A percentile compares a stretch with the other conserved stretches of the same genome.
phyloP scores from a whole-genome alignment of 2,797 vertebrate genomes.

The Gorsachius magnificus region DNA sequence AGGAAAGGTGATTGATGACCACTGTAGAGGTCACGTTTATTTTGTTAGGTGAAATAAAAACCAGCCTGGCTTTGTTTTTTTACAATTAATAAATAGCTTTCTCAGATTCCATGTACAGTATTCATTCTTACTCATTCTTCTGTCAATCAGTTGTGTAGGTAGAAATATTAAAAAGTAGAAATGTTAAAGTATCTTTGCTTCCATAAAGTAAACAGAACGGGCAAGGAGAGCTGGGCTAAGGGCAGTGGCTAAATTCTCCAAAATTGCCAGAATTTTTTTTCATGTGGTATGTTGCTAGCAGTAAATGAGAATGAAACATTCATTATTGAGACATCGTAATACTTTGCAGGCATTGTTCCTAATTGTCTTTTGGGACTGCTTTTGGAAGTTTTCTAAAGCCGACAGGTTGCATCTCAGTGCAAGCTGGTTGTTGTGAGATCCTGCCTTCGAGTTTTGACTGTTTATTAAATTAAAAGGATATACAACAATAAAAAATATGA shows the following conservation, averaged over 20 bases:
- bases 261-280: not conserved
- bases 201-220: not conserved
- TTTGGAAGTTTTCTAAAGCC: not conserved
- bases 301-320: not conserved
- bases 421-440: not conserved
- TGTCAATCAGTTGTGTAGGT: not conserved
- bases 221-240: not conserved
- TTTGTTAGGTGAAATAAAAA: not conserved
- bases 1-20: not conserved
- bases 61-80: not conserved
- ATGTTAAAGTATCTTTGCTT: not conserved
- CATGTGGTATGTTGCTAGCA: not conserved
- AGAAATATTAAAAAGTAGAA: not conserved
- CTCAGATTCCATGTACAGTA: not conserved
- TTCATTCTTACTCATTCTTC: not conserved
- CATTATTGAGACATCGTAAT: rapidly evolving
- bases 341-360: not conserved
- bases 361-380: not conserved
- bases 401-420: not conserved
- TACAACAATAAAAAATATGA: not conserved
- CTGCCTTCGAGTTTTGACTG: not conserved
- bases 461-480: not conserved
- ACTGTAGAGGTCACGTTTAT: not conserved
- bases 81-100: not conserved
- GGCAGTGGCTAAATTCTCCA: not conserved